These are phyloP conservation scores for Porites evermanni DNA, from an alignment of 92 coral and sea anemone species.

Conservation along the genomic window DNA sequence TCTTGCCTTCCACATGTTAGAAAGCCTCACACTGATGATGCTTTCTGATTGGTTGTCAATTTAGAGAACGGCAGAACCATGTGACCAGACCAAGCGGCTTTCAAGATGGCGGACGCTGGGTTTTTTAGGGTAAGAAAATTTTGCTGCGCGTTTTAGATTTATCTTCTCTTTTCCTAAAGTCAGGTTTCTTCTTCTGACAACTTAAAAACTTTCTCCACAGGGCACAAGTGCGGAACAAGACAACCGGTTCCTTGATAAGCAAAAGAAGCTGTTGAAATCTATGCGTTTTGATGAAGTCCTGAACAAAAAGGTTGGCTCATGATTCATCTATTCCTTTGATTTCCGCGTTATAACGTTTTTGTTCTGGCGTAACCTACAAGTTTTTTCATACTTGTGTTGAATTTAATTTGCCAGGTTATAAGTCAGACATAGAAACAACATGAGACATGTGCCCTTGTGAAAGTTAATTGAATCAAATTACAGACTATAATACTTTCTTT, in stretches of 20 bases:
- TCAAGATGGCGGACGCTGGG: conserved; percentile 99
- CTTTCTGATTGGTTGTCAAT: conserved; percentile 58
- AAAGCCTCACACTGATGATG: conserved; percentile 39
- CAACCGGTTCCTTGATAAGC: conserved; percentile 96
- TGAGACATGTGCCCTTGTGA: too few relatives aligned
- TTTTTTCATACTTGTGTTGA: too few relatives aligned
- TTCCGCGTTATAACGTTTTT: not conserved
- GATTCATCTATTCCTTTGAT: not conserved
- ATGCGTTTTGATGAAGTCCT: conserved; percentile 86
- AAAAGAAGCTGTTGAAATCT: conserved; percentile 94
- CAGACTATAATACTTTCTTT: too few relatives aligned
- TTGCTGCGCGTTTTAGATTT: conserved; percentile 1
- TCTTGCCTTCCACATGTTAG: conserved; percentile 66
- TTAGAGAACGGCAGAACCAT: conserved; percentile 27
- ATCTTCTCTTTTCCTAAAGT: not conserved
- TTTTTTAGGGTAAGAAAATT: conserved; percentile 85
- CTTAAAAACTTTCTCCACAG: conserved; percentile 28
- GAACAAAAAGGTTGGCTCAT: conserved; percentile 67
- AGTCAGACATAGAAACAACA: too few relatives aligned
- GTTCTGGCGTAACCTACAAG: too few relatives aligned
- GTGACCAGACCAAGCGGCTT: conserved; percentile 51
- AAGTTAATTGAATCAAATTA: too few relatives aligned
- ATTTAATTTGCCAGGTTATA: too few relatives aligned
- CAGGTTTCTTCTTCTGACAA: not conserved
- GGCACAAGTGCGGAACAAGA: conserved; percentile 99